Conservation (phyloP, 2,113 vertebrate species). For the Amphiprion ocellaris region DNA sequence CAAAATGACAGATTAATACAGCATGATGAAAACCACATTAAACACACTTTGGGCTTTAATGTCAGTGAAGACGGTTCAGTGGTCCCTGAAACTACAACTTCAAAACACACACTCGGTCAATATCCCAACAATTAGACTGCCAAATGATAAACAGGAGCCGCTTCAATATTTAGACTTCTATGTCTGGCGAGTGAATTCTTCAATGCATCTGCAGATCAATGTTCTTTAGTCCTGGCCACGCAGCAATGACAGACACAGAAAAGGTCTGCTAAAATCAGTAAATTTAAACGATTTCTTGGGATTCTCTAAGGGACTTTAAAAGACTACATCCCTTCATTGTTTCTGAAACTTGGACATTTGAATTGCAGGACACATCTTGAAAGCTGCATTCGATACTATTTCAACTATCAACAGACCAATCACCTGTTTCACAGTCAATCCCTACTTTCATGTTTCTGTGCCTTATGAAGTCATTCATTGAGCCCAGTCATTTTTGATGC, state of each 20-base stretch:
- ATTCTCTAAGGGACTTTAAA: not conserved
- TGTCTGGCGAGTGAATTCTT: not conserved
- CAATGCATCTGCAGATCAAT: conserved; percentile 21
- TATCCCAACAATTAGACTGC: not conserved
- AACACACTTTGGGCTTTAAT: not conserved
- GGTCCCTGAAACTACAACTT: not conserved
- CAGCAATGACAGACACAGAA: conserved; percentile 32
- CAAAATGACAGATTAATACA: conserved; percentile 35
- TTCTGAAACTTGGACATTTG: conserved; percentile 20
- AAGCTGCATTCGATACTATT: conserved; percentile 12
- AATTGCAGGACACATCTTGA: conserved; percentile 16
- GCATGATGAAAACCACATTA: not conserved
- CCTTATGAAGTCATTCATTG: not conserved
- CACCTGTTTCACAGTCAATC: conserved; percentile 11
- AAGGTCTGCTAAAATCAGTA: conserved; percentile 9
- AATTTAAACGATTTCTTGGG: conserved; percentile 6
- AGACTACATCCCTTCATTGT: conserved; percentile 11
- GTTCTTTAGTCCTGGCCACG: conserved; percentile 7
- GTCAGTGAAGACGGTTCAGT: not conserved
- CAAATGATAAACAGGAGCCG: not conserved
- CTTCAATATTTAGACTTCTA: not conserved
- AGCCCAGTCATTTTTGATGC: not conserved
- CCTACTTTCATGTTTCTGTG: conserved; percentile 24
- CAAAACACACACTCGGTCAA: not conserved
- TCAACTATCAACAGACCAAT: conserved; percentile 25